Base-by-base conservation (phyloP, 1,140 invertebrate species). In the Pseudomyrmex dendroicus region DNA sequence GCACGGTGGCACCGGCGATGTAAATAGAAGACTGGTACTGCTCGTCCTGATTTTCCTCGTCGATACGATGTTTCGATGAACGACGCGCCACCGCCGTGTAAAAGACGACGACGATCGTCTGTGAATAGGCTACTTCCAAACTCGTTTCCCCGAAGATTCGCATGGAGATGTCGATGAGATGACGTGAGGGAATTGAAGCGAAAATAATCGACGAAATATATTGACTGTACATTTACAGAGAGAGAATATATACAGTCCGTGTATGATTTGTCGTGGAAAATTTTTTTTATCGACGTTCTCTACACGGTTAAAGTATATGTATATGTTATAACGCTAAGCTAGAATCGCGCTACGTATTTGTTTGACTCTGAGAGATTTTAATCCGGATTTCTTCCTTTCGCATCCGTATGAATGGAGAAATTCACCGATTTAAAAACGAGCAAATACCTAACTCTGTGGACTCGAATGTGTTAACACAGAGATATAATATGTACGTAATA, bases 1-100 rank as follows among this genome's bases (percentile, higher is more conserved):
- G 92, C 97, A 96, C 10, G 96, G 96, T 89, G 95, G 87, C 12
- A 89, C 86, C 22, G 86, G 94, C 84, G 92, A 95, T 54, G 95
- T 93, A 59, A 86, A 89, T 80, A 83, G 77, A 35, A 86, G 85
- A 59, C 77, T 84, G 12, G 68, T 89, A 22, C 57, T 89, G 1
- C 86, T 89, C 85, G 74, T 84, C n/a, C 59, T 89, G 73, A 56
- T 89, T 15, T 59, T 89, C 5, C 64, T 89, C 48, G 57, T 87
- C 68, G 85, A 84, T 68, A 82, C 76, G 50, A 83, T 89, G 67
- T 83, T 89, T 35, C 88, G 88, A 59, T 89, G 85, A 89, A 10
- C 78, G 61, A 73, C 52, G 17, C 25, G 50, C 22, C 22, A 12
- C 17, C 48, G 9, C 17, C 17, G 9, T 2, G 50, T 52, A 10